A percentile compares a stretch with the other conserved stretches of the same genome.
phyloP scores from a whole-genome alignment of 2,888 invertebrate species.

The Idaea biselata region DNA sequence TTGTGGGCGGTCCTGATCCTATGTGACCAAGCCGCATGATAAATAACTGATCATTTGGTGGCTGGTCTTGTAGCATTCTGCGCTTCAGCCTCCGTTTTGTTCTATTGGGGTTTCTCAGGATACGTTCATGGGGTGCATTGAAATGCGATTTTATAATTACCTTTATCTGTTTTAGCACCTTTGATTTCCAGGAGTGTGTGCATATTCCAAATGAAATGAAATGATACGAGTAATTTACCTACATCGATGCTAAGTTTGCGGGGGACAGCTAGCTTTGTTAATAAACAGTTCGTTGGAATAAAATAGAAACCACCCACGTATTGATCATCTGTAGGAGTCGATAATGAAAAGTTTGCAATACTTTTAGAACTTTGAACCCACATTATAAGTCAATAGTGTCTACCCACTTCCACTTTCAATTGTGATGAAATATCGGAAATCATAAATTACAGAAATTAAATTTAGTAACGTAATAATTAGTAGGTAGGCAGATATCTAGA shows the following conservation, averaged over 20 bases:
- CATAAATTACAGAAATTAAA: not conserved
- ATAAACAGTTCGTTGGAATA: not conserved
- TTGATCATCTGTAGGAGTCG: not conserved
- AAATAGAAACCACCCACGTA: not conserved
- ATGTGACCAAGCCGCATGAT: slow-evolving; percentile 28
- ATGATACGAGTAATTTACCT: too few relatives aligned
- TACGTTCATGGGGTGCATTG: too few relatives aligned
- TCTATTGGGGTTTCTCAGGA: too few relatives aligned
- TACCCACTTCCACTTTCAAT: not conserved
- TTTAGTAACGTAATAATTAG: not conserved
- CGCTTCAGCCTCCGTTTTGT: too few relatives aligned
- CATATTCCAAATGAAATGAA: too few relatives aligned
- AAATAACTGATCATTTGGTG: slow-evolving; percentile 17
- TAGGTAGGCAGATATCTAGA: not conserved
- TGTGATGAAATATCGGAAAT: not conserved
- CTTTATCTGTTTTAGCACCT: too few relatives aligned
- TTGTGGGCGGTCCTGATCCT: slow-evolving; percentile 19
- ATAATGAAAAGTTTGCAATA: not conserved
- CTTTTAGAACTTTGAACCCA: not conserved
- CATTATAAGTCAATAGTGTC: not conserved
- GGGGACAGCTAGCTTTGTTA: not conserved
- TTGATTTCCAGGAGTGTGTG: too few relatives aligned
- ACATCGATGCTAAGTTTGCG: too few relatives aligned
- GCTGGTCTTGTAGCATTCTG: slow-evolving; percentile 30
- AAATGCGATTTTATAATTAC: too few relatives aligned